These are phyloP conservation scores for Beroe ovata DNA, from an alignment of 37 sponge, comb jelly and placozoan genomes.

Conservation along the genomic window DNA sequence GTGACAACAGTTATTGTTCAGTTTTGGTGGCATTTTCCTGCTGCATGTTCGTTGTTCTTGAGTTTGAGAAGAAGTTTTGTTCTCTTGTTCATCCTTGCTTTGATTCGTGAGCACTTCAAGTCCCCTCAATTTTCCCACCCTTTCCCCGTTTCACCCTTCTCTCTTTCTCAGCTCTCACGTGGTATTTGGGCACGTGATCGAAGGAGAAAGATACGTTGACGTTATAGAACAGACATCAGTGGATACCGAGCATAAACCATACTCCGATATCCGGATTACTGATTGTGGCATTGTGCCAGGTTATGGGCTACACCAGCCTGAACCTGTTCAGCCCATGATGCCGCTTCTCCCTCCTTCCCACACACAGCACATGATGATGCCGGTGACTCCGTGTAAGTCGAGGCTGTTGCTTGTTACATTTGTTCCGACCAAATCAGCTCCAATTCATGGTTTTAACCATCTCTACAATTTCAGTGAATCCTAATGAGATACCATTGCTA, in stretches of 20 bases:
- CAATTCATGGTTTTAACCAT: no score
- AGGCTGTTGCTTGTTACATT: no score
- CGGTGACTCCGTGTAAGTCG: no score
- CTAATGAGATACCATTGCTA: background rate
- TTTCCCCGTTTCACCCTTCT: background rate
- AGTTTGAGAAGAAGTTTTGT: no score
- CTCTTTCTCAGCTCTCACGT: constrained; percentile 79
- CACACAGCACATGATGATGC: no score
- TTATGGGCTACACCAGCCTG: background rate
- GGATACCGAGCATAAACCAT: constrained; percentile 80
- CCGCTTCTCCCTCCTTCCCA: background rate
- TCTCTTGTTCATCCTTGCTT: background rate
- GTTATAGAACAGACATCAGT: constrained; percentile 88
- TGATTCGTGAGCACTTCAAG: no score
- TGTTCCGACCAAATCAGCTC: no score
- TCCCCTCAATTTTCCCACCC: background rate
- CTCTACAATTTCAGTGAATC: background rate
- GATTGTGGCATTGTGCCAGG: constrained; percentile 79
- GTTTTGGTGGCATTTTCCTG: no score
- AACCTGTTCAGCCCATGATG: background rate
- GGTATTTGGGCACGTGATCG: constrained; percentile 89
- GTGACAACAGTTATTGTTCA: no score
- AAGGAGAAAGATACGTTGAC: constrained; percentile 79
- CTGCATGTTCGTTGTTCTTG: no score
- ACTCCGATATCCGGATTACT: constrained; percentile 83